Base-by-base conservation (phyloP, 64 coral and sea anemone genomes). In the Montipora capricornis region DNA sequence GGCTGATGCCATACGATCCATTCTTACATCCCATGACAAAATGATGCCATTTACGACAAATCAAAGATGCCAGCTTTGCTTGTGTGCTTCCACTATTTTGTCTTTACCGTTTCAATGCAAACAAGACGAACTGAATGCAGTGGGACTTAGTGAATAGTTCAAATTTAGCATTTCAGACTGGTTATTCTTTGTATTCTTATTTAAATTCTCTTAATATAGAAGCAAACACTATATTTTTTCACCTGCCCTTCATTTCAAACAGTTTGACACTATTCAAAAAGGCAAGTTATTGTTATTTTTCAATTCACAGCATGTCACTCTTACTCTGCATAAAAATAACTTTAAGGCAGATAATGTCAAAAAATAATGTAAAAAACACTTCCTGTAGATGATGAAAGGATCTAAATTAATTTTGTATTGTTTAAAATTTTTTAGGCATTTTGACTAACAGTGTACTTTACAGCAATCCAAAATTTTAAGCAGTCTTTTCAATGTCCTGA, bases 181-280 rank as follows among this genome's bases (percentile, higher is more conserved):
- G 82, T 50, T 86, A 67, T 17, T 3, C 4, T 17, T 46, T 3
- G 62, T 8, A 86, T 86, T 86, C 68, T 86, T 86, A 86, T 86
- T 86, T 44, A 86, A 86, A 86, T 86, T 86, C 71, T 71, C 66
- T 44, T 86, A 86, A 86, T 73, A 71, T 70, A 73, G 67, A 71
- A 49, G 82, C 71, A 86, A 16, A 68, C 66, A 86, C 46, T 84
- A 29, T 51, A 37, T 70, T 51, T 49, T 73, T 69, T 49, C 82
- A 86, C 82, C 82, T 86, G 82, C 66, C n/a, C 1, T 4, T n/a
- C 44, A 86, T 86, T 73, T 50, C 44, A 73, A 3, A 50, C 13
- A 49, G 11, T 86, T 83, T 46, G 47, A 50, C 66, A 47, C 49
- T 57, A 53, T 86, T 86, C 64, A 70, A 86, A 84, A 86, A 16